Percentiles rank a stretch among this genome's conserved stretches.
Evolutionary conservation across 2,888 invertebrate species (phyloP).

Genomic region (Rhorus exstirpatorius): DNA sequence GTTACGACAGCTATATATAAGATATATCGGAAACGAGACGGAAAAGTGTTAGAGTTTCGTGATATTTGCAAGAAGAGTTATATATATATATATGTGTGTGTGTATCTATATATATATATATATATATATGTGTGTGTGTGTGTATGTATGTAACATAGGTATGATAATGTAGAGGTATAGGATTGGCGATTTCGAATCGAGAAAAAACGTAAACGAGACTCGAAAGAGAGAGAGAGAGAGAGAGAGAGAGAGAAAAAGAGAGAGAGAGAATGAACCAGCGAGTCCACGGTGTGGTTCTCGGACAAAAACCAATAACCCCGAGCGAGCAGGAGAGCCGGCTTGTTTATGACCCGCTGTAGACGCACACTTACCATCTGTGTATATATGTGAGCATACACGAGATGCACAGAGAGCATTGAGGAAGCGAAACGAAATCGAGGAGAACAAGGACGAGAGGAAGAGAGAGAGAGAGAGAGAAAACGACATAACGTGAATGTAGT

Average conservation of each 20-base stretch:
- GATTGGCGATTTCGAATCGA: slow-evolving; percentile 20
- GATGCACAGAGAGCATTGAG: slow-evolving; percentile 16
- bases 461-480: neutral
- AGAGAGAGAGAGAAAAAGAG: slow-evolving; percentile 3
- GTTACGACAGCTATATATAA: neutral
- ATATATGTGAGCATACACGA: slow-evolving; percentile 1
- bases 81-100: no score
- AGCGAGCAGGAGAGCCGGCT: slow-evolving; percentile 76
- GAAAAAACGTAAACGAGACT: slow-evolving; percentile 1
- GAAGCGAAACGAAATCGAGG: slow-evolving; percentile 28
- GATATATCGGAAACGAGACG: neutral
- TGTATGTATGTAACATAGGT: no score
- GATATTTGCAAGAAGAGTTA: slow-evolving; percentile 3
- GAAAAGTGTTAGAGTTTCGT: neutral
- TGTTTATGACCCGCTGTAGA: slow-evolving; percentile 77
- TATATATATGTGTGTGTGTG: no score
- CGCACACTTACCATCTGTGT: slow-evolving; percentile 18
- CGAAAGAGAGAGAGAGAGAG: neutral
- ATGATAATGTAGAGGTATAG: neutral
- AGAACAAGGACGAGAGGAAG: slow-evolving; percentile 16
- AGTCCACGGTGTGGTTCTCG: slow-evolving; percentile 54
- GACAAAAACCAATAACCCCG: slow-evolving; percentile 82
- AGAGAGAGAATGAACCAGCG: slow-evolving; percentile 20
- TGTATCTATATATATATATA: no score
- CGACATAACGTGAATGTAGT: no score